A percentile compares a stretch with the other conserved stretches of the same genome.
Evolutionary conservation across 1,140 invertebrate genomes (phyloP).

Genomic region (Lysiphlebus fabarum): DNA sequence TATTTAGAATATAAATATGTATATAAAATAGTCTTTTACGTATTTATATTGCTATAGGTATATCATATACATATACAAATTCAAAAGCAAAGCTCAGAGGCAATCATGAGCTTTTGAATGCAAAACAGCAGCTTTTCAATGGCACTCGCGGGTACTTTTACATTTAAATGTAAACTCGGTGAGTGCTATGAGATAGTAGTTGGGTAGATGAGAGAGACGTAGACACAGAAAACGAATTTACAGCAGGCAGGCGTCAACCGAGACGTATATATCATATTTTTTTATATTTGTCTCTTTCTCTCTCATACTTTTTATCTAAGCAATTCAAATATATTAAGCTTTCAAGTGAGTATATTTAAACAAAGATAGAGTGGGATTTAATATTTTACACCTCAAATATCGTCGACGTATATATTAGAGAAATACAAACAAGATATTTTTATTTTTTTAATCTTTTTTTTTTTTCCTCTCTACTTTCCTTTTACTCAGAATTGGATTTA

Average conservation of each 20-base stretch:
- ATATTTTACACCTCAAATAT: constrained; percentile 57
- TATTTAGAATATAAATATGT: too few relatives aligned
- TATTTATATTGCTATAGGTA: too few relatives aligned
- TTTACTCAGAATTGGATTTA: constrained; percentile 50
- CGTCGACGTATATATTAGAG: constrained; percentile 35
- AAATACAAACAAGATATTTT: constrained; percentile 48
- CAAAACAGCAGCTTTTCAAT: constrained; percentile 54
- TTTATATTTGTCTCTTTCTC: constrained; percentile 11
- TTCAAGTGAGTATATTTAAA: constrained; percentile 21
- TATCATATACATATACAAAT: constrained; percentile 33
- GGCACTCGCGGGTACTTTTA: constrained; percentile 51
- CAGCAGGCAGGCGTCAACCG: constrained; percentile 18
- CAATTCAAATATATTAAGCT: too few relatives aligned
- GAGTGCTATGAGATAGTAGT: constrained; percentile 34
- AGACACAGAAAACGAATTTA: constrained; percentile 21
- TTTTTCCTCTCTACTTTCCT: constrained; percentile 15
- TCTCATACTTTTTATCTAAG: not conserved
- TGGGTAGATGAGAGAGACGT: not conserved
- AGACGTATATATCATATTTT: constrained; percentile 16
- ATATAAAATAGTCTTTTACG: too few relatives aligned
- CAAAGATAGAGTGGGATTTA: constrained; percentile 45
- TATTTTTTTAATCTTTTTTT: too few relatives aligned
- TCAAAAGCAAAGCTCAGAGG: constrained; percentile 57
- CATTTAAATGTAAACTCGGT: constrained; percentile 58
- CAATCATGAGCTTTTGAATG: constrained; percentile 59